Evolutionary conservation across 2,888 invertebrate genomes (phyloP).

Genomic region (Cephus sareptanus): DNA sequence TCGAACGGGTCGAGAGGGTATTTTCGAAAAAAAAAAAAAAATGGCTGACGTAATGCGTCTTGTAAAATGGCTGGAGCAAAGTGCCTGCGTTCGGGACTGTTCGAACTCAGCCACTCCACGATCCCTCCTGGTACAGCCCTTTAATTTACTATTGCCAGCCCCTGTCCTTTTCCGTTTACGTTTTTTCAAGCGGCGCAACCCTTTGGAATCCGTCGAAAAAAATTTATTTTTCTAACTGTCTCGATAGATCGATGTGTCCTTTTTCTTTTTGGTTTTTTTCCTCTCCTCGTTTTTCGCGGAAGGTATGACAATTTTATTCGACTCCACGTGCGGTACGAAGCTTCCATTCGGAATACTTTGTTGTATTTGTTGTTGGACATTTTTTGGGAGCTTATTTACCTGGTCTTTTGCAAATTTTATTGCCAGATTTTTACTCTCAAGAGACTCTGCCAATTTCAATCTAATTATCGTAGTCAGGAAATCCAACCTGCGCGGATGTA

Average conservation of each 20-base stretch:
- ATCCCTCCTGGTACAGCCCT: neutral
- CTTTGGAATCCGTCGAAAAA: neutral
- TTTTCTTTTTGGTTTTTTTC: too few relatives aligned
- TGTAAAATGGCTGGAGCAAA: neutral
- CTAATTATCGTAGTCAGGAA: neutral
- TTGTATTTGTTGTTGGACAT: neutral
- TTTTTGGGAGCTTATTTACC: neutral
- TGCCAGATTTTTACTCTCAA: neutral
- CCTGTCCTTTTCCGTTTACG: neutral
- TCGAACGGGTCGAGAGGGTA: neutral
- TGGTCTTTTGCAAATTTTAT: neutral
- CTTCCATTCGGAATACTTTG: neutral
- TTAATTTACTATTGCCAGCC: neutral
- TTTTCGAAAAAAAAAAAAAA: neutral
- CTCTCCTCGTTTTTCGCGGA: neutral
- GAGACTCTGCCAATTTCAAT: neutral
- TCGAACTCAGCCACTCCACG: neutral
- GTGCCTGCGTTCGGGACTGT: neutral
- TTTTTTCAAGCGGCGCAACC: neutral
- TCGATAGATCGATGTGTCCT: neutral
- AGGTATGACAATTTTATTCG: neutral
- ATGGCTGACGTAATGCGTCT: neutral
- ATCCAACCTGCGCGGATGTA: neutral
- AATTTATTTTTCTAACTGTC: neutral
- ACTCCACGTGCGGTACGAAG: neutral